Evolutionary conservation across 2,797 vertebrate genomes (phyloP), one percentile per base, ranked within the genome.

Genomic region (Sphenopsis melanotis): DNA sequence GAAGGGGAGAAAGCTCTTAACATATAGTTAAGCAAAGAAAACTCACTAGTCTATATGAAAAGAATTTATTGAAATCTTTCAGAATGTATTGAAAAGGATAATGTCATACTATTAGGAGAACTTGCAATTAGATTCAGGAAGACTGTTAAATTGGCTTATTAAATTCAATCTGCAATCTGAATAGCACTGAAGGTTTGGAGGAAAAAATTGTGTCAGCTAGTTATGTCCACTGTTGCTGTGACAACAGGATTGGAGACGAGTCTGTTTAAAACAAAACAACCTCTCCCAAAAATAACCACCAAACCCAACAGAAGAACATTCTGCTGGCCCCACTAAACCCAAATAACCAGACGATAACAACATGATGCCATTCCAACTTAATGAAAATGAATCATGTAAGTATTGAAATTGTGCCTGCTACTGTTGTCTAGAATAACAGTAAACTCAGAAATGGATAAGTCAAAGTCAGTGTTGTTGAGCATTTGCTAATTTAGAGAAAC

Each of bases 151-250:
- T 83, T 91, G 90, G 72, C 50, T 94, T 84, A 95, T 97, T 97
- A 97, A 96, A 97, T 96, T 94, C 93, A 91, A 50, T 96, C 81
- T 95, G 83, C 79, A 81, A 49, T 83, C 68, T 91, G 71, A 96
- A 78, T 72, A 57, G 34, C 60, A 82, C 80, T 72, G 70, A 95
- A 90, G 77, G n/a, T 89, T 75, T 92, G 80, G 56, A 77, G 55
- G 56, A 80, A 88, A 92, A 92, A 89, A 87, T 2, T 47, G 53
- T 96, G 84, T 80, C 75, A 96, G 80, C 92, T 87, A 80, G 69
- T 56, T 64, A 91, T 90, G 83, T 59, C 95, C 89, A 93, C 87
- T 83, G 95, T 97, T 96, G 93, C 96, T 97, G 90, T 97, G 97
- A 97, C 96, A 97, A 97, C 95, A 93, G 69, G 69, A 89, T 57